phyloP scores from a whole-genome alignment of 2,797 vertebrate species.

The Cyprinella venusta region DNA sequence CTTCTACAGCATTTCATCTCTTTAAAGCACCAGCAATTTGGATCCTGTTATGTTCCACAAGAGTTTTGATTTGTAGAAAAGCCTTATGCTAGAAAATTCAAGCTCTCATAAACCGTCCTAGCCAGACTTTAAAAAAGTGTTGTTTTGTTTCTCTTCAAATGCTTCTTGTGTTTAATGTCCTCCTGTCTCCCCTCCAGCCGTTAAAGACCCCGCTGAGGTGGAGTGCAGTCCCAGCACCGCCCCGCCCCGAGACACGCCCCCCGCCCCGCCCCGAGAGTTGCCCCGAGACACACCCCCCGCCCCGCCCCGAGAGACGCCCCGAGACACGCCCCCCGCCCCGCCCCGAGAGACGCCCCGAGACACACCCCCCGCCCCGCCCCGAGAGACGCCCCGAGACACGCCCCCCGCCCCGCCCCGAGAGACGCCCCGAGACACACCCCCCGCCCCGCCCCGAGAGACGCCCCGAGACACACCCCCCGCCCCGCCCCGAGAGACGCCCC shows the following conservation, averaged over 20 bases:
- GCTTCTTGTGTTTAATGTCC: neutral
- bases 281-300: slow-evolving; percentile 32
- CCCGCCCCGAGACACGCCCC: slow-evolving; percentile 49
- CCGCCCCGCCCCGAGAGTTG: neutral
- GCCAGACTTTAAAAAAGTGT: neutral
- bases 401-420: slow-evolving; percentile 40
- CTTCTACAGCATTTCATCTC: no score
- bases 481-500: slow-evolving; percentile 38
- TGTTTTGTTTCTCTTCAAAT: neutral
- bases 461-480: no score
- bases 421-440: no score
- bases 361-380: slow-evolving; percentile 29
- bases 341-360: no score
- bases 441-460: slow-evolving; percentile 37
- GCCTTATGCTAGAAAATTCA: no score
- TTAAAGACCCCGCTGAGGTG: slow-evolving; percentile 55
- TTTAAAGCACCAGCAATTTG: no score
- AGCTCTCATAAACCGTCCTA: neutral
- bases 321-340: slow-evolving; percentile 32
- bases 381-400: no score
- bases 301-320: no score
- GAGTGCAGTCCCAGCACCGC: slow-evolving; percentile 69
- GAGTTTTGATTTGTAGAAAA: no score
- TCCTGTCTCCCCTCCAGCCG: slow-evolving; percentile 59
- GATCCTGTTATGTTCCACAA: no score